Evolutionary conservation across 2,797 vertebrate species (phyloP).

Genomic region (Chrosomus eos): DNA sequence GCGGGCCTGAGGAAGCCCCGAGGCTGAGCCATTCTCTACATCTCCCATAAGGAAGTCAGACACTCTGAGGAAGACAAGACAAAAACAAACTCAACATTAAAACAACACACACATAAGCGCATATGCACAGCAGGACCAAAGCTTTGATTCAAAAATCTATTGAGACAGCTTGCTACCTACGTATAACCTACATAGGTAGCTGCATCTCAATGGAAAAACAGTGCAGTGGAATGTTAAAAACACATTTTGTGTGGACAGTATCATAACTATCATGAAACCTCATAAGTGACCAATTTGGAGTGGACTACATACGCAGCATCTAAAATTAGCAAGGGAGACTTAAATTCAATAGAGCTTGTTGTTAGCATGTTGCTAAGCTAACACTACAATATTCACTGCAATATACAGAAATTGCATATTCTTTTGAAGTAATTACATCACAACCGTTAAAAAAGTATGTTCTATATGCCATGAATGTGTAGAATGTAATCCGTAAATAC

Average conservation of each 20-base stretch:
- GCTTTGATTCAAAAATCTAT: background rate
- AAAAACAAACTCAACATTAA: constrained; percentile 25
- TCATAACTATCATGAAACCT: background rate
- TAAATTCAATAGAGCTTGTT: background rate
- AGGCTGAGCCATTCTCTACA: constrained; percentile 92
- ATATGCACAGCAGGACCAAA: background rate
- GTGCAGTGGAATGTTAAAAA: too few species aligned
- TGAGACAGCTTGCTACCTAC: background rate
- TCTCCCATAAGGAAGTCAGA: constrained; percentile 99
- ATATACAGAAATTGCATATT: background rate
- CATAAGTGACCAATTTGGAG: background rate
- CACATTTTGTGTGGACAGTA: background rate
- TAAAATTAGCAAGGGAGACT: background rate
- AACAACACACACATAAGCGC: background rate
- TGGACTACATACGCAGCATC: background rate
- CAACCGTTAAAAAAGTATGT: background rate
- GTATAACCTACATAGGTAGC: background rate
- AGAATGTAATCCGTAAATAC: background rate
- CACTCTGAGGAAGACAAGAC: constrained; percentile 82
- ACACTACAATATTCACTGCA: background rate
- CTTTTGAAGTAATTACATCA: background rate
- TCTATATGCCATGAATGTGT: background rate
- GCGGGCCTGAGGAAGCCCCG: constrained; percentile 89
- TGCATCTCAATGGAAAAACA: background rate
- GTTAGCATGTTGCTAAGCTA: constrained; percentile 16